Percentiles rank a stretch among this genome's conserved stretches.
phyloP scores from a whole-genome alignment of 1,140 invertebrate species.

The Acromyrmex echinatior region DNA sequence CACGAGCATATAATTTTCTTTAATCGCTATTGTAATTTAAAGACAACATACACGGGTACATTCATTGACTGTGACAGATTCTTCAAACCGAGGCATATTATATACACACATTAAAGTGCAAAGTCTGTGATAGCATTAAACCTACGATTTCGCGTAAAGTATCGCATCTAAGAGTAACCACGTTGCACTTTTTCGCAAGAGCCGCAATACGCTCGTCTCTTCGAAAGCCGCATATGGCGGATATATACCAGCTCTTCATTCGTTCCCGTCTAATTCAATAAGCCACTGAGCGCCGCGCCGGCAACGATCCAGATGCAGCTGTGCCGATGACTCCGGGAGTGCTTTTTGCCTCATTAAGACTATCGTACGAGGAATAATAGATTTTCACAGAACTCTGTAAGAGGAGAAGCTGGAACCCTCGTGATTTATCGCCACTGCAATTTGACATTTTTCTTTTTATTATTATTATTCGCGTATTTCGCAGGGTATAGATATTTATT shows the following conservation, averaged over 20 bases:
- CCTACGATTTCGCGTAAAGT: constrained; percentile 43
- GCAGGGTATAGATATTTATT: neutral
- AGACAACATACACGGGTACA: neutral
- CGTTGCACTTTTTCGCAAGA: constrained; percentile 51
- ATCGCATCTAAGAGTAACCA: constrained; percentile 25
- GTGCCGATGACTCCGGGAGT: constrained; percentile 67
- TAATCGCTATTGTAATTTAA: constrained; percentile 26
- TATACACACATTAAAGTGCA: constrained; percentile 19
- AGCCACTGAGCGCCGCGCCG: constrained; percentile 54
- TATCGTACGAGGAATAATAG: constrained; percentile 75
- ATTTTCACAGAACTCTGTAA: constrained; percentile 72
- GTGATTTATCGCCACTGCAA: constrained; percentile 64
- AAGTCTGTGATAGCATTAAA: neutral
- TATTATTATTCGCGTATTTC: neutral
- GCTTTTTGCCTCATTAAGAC: constrained; percentile 72
- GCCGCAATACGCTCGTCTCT: constrained; percentile 27
- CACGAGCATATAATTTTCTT: neutral
- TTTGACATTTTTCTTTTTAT: constrained; percentile 39
- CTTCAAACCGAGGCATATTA: neutral
- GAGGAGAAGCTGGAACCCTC: constrained; percentile 51
- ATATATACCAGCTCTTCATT: constrained; percentile 58
- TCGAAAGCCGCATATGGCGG: constrained; percentile 54
- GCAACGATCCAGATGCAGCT: constrained; percentile 71
- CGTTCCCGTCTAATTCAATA: constrained; percentile 75
- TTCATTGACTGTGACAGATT: neutral